Conservation (phyloP, 2,888 invertebrate genomes). For the Bugula neritina region DNA sequence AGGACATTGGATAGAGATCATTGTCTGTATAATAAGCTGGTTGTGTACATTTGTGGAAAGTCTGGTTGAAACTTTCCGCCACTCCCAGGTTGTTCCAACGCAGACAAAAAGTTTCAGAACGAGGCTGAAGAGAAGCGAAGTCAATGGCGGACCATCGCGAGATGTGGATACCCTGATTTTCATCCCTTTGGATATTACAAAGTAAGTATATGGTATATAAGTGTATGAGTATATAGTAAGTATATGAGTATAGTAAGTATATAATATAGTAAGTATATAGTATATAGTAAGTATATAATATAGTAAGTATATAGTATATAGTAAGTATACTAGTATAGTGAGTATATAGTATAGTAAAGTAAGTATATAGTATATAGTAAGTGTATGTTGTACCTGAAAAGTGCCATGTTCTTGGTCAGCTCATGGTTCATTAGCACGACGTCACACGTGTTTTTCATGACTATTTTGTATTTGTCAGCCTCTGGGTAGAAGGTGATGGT, state of each 20-base stretch:
- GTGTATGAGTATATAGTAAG: no score
- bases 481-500: slow-evolving; percentile 14
- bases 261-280: no score
- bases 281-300: no score
- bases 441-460: slow-evolving; percentile 20
- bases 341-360: no score
- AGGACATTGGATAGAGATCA: neutral
- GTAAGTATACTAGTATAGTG: no score
- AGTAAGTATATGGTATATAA: no score
- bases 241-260: no score
- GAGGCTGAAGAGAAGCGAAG: neutral
- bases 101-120: slow-evolving; percentile 19
- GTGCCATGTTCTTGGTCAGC: slow-evolving; percentile 22
- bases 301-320: no score
- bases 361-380: no score
- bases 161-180: slow-evolving; percentile 17
- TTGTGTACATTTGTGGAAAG: slow-evolving; percentile 19
- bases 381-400: slow-evolving; percentile 20
- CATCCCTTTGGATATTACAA: slow-evolving; percentile 4
- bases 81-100: slow-evolving; percentile 3
- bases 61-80: slow-evolving; percentile 22
- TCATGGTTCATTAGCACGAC: slow-evolving; percentile 11
- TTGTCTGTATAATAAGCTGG: slow-evolving; percentile 14
- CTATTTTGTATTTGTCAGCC: slow-evolving; percentile 19
- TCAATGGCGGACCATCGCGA: slow-evolving; percentile 13